phyloP scores from a whole-genome alignment of 37 sponge, comb jelly and placozoan species.

The Halisarca cf. caerulea region DNA sequence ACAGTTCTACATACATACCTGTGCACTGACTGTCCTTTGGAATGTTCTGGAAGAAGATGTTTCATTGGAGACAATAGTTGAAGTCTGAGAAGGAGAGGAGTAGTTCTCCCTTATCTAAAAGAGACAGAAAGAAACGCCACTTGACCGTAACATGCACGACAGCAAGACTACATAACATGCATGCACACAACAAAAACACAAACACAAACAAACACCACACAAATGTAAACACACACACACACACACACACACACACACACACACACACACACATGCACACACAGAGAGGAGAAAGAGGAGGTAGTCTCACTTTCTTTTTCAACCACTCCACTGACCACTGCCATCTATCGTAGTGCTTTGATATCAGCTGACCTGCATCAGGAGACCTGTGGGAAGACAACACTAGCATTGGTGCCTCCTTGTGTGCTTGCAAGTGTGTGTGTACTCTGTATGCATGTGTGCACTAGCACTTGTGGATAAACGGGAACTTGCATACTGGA shows the following conservation, averaged over 20 bases:
- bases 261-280: not conserved
- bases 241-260: conserved; percentile 22
- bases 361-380: too few relatives aligned
- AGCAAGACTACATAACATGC: too few relatives aligned
- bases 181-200: too few relatives aligned
- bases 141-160: too few relatives aligned
- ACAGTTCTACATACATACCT: conserved; percentile 44
- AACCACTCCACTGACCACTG: conserved; percentile 87
- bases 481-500: not conserved
- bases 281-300: too few relatives aligned
- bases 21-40: conserved; percentile 92
- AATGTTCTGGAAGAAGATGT: conserved; percentile 67
- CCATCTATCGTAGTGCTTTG: conserved; percentile 56
- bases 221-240: not conserved
- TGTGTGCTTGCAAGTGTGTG: too few relatives aligned
- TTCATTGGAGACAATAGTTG: conserved; percentile 83
- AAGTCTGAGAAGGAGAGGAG: conserved; percentile 40
- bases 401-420: too few relatives aligned
- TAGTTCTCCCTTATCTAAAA: conserved; percentile 46
- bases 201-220: too few relatives aligned
- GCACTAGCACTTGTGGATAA: not conserved
- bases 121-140: not conserved
- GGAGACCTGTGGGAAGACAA: too few relatives aligned
- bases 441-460: not conserved
- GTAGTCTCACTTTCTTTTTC: conserved; percentile 77